Conservation (phyloP, 30 jellyfish, hydroid and myxozoan genomes). For the Hydractinia echinata region DNA sequence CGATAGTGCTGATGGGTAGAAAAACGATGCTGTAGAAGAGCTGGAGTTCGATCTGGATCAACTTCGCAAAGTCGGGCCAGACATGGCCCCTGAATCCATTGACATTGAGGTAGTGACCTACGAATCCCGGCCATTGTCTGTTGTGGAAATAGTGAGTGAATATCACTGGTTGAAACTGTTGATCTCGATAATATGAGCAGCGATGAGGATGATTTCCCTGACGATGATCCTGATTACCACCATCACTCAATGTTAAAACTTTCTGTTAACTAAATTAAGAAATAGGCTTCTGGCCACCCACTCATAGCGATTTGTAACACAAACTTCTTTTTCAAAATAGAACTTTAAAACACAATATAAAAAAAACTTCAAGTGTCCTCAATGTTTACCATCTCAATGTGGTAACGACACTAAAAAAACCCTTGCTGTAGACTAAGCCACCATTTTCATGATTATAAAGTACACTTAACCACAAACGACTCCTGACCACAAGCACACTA, state of each 20-base stretch:
- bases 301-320: too few species aligned
- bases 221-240: conserved; percentile 21
- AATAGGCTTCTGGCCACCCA: too few species aligned
- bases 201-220: conserved; percentile 45
- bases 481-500: too few species aligned
- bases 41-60: conserved; percentile 40
- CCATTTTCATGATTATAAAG: too few species aligned
- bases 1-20: neutral
- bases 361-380: too few species aligned
- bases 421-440: too few species aligned
- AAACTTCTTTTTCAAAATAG: too few species aligned
- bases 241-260: neutral
- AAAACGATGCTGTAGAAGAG: conserved; percentile 36
- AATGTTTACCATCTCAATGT: too few species aligned
- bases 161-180: conserved; percentile 5
- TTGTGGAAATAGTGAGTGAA: conserved; percentile 32
- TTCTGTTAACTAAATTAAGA: too few species aligned
- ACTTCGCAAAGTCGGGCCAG: conserved; percentile 50
- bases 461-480: too few species aligned
- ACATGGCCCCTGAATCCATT: conserved; percentile 48
- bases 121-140: conserved; percentile 52
- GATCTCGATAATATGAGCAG: conserved; percentile 35
- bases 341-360: too few species aligned
- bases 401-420: too few species aligned
- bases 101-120: conserved; percentile 42